Percentiles rank a stretch among this genome's conserved stretches.
Conservation (phyloP, 2,113 vertebrate species). For the Ciconia maguari region DNA sequence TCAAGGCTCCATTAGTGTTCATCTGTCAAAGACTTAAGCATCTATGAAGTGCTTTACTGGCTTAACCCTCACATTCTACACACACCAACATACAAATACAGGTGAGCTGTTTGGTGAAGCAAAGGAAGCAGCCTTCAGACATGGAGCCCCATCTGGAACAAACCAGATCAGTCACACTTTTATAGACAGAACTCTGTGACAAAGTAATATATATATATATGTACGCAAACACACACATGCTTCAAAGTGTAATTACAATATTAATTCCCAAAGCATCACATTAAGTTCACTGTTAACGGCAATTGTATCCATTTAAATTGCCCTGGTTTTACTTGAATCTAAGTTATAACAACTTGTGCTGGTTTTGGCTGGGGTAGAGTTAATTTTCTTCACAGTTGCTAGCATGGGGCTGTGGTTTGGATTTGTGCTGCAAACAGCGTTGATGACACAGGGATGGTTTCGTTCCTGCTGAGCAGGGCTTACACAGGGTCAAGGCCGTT, state of each 20-base stretch:
- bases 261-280: not conserved
- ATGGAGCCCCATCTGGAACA: not conserved
- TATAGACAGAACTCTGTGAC: not conserved
- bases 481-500: no score
- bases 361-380: no score
- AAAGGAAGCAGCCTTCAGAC: not conserved
- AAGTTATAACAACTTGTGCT: not conserved
- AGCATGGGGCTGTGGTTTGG: no score
- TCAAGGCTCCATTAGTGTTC: not conserved
- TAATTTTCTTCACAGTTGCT: no score
- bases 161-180: not conserved
- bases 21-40: no score
- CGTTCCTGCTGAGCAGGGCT: no score
- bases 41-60: not conserved
- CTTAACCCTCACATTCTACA: not conserved
- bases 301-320: not conserved
- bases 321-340: not conserved
- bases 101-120: not conserved
- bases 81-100: fast-evolving
- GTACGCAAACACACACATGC: fast-evolving
- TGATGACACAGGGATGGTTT: no score
- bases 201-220: fast-evolving
- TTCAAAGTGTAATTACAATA: not conserved
- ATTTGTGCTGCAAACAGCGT: no score
- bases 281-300: not conserved